phyloP scores from a whole-genome alignment of 2,797 vertebrate species.

The Poecilia gillii region DNA sequence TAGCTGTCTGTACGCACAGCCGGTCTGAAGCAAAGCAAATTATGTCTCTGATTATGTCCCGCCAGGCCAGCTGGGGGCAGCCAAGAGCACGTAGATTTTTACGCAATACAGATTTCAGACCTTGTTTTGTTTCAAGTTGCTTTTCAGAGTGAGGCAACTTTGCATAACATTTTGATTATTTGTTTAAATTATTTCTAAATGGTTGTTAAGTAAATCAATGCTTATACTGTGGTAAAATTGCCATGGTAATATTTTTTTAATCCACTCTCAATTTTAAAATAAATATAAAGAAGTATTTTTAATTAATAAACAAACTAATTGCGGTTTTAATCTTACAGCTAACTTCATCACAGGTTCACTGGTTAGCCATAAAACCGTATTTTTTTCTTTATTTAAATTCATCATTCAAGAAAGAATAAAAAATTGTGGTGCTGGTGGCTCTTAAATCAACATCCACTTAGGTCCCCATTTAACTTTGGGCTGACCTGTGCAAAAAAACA shows the following conservation, averaged over 20 bases:
- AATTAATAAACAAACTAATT: not conserved
- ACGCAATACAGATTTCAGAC: not conserved
- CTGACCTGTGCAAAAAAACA: no score
- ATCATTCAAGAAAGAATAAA: not conserved
- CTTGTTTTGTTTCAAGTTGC: not conserved
- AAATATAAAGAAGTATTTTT: not conserved
- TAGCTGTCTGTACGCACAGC: not conserved
- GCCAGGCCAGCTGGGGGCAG: not conserved
- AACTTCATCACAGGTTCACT: not conserved
- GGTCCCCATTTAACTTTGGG: not conserved
- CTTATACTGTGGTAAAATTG: not conserved
- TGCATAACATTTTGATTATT: not conserved
- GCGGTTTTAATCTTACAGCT: not conserved
- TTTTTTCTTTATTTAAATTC: no score
- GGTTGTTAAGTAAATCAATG: not conserved
- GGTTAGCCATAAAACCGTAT: not conserved
- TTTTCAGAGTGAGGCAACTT: not conserved
- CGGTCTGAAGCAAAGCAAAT: not conserved
- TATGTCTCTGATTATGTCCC: no score
- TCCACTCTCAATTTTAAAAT: not conserved
- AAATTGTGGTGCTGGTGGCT: not conserved
- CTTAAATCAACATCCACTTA: no score
- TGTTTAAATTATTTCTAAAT: not conserved
- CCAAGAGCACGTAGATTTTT: not conserved
- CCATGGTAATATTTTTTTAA: not conserved